Base-by-base conservation (phyloP, 2,113 vertebrate species). In the Nansenia antarctica region DNA sequence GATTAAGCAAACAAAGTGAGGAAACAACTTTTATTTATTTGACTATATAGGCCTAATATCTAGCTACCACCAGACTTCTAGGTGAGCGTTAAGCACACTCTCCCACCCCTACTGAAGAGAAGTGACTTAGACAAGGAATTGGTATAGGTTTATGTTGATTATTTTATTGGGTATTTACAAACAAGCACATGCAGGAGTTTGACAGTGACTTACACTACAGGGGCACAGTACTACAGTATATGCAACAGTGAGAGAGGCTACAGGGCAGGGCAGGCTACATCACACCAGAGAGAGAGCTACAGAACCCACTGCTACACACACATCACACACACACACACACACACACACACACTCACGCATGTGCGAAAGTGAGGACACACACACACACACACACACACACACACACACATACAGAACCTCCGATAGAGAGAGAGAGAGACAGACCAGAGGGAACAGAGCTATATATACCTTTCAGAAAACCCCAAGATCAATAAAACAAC, bases 141-240 rank as follows among this genome's bases (percentile, higher is more conserved):
- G 53, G 6, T 34, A 75, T 79, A 75, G 76, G 73, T 86, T 86
- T 79, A 80, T 86, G 81, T 71, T 79, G 72, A 78, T 81, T 70
- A 61, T 69, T 92, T 93, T 92, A 92, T 93, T 92, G 83, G 65
- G 83, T 92, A 92, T 92, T 89, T 92, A 92, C 91, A 92, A 91
- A 92, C 91, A 91, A 90, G 89, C 91, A 90, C 92, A 93, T 93
- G 91, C 92, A 92, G 88, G 86, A 87, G 74, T 72, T 82, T 73
- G 80, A 86, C 85, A 79, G 73, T 82, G 89, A 89, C 84, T 80
- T 86, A 88, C 82, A 87, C 82, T 84, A 87, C 70, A 76, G 73
- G 86, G 79, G 82, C 74, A 84, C 85, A 79, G 77, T 67, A 87
- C 34, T n/a, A 75, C 47, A 72, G 76, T 82, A 82, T 86, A 86